Evolutionary conservation across 2,797 vertebrate species (phyloP).

Genomic region (Tangara arthus): DNA sequence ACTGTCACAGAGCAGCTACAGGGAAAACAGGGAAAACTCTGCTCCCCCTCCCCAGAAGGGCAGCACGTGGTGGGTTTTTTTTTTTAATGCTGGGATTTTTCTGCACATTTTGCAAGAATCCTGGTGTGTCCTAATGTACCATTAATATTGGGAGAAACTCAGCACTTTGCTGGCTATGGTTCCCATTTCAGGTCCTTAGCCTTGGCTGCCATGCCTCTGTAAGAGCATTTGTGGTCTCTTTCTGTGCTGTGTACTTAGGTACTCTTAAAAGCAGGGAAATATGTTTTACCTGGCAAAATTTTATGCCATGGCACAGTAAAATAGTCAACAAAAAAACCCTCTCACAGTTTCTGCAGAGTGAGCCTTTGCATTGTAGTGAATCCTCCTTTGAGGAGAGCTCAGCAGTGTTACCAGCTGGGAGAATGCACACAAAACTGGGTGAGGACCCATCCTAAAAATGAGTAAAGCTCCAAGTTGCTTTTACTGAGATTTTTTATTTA

Average conservation of each 20-base stretch:
- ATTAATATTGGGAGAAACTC: background rate
- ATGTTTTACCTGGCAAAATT: background rate
- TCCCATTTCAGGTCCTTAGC: background rate
- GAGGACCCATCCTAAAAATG: background rate
- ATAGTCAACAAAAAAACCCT: background rate
- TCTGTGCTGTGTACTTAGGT: background rate
- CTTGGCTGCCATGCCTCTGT: background rate
- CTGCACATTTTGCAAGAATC: background rate
- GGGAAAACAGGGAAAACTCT: background rate
- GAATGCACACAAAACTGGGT: background rate
- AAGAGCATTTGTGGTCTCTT: background rate
- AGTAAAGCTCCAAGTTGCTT: background rate
- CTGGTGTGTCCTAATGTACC: fast-evolving
- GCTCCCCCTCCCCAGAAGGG: background rate
- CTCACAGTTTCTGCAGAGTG: background rate
- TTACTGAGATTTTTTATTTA: too few relatives aligned
- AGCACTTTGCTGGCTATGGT: background rate
- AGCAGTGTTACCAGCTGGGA: background rate
- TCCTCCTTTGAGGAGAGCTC: background rate
- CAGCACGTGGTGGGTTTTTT: background rate
- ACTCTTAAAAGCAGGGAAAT: background rate
- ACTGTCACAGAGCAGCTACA: background rate
- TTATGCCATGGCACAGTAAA: background rate
- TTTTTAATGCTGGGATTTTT: background rate
- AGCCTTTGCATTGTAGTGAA: background rate